Evolutionary conservation across 2,113 vertebrate species (phyloP).

Genomic region (Chlorocebus sabaeus): DNA sequence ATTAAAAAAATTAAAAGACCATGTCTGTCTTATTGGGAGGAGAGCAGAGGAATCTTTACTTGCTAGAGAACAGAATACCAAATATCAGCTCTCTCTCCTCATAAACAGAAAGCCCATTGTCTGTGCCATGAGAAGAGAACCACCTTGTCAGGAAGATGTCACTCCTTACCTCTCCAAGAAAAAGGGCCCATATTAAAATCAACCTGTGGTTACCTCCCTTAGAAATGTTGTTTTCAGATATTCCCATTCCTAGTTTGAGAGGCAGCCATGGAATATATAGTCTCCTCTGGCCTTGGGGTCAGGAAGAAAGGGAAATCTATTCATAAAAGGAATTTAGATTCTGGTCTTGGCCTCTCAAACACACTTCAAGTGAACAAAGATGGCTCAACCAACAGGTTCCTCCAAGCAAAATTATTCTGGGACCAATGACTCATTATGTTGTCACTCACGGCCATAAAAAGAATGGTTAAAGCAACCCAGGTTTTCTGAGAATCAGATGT

Average conservation of each 20-base stretch:
- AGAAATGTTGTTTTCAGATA: background rate
- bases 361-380: background rate
- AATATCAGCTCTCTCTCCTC: background rate
- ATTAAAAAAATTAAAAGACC: no score
- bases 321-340: background rate
- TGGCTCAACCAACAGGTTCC: background rate
- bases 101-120: background rate
- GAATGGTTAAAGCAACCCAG: no score
- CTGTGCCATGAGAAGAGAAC: background rate
- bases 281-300: background rate
- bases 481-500: no score
- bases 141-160: background rate
- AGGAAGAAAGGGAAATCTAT: background rate
- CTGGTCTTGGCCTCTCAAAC: background rate
- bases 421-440: no score
- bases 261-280: background rate
- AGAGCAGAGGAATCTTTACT: background rate
- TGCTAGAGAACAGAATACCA: background rate
- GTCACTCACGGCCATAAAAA: no score
- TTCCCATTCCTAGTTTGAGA: background rate
- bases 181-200: background rate
- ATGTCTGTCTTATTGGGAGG: background rate
- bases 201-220: background rate
- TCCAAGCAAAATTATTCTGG: no score
- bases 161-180: background rate